Conservation (phyloP, 2,797 vertebrate genomes). For the Phyllotis vaccarum region DNA sequence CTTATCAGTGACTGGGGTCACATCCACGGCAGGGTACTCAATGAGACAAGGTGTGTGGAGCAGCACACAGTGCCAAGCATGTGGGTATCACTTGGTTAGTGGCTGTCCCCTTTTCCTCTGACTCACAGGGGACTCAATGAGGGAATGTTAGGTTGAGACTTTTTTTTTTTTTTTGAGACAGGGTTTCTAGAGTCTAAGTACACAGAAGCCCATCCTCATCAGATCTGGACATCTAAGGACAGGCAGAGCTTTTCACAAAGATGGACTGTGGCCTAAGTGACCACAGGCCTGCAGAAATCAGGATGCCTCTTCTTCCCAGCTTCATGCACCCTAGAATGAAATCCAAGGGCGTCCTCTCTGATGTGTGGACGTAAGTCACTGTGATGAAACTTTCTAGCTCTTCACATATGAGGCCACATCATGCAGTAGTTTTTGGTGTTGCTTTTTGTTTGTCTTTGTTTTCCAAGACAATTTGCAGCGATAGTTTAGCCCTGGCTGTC, state of each 20-base stretch:
- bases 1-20: background rate
- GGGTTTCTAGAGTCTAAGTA: background rate
- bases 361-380: background rate
- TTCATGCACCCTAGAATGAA: background rate
- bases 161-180: background rate
- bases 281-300: background rate
- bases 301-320: background rate
- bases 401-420: background rate
- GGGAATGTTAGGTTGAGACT: background rate
- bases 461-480: background rate
- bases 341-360: slow-evolving; percentile 25
- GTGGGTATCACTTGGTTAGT: accelerated
- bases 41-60: background rate
- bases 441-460: background rate
- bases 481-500: background rate
- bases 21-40: background rate
- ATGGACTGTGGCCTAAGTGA: background rate
- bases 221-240: background rate
- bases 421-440: background rate
- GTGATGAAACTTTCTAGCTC: background rate
- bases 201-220: accelerated
- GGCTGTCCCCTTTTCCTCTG: background rate
- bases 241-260: slow-evolving; percentile 25
- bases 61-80: background rate
- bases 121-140: background rate